A percentile compares a stretch with the other conserved stretches of the same genome.
phyloP scores from a whole-genome alignment of 2,888 invertebrate genomes.

The Dryocosmus kuriphilus region DNA sequence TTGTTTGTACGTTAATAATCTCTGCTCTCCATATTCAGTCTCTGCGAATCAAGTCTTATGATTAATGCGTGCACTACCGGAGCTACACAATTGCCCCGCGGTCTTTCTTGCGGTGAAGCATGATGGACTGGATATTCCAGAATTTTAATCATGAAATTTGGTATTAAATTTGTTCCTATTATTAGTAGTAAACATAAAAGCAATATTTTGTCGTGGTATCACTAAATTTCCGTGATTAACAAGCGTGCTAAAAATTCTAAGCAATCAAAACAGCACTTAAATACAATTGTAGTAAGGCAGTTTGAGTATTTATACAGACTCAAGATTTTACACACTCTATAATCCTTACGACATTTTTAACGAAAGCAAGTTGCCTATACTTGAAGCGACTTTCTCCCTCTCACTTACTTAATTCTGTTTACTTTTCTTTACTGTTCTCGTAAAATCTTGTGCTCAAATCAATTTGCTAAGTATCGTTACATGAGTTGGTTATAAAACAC shows the following conservation, averaged over 20 bases:
- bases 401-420: neutral
- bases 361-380: neutral
- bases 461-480: neutral
- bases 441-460: neutral
- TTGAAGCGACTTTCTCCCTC: neutral
- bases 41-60: slow-evolving; percentile 1
- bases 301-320: neutral
- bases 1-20: neutral
- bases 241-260: too few species aligned
- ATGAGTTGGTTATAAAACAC: neutral
- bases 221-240: too few species aligned
- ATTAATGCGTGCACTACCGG: neutral
- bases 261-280: neutral
- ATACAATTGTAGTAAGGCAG: neutral
- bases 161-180: neutral
- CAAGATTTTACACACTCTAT: neutral
- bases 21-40: neutral
- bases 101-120: neutral
- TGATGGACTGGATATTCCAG: neutral
- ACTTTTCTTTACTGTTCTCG: neutral
- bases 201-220: too few species aligned
- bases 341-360: neutral
- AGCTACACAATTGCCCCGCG: neutral
- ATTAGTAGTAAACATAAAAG: neutral
- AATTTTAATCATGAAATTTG: neutral